Percentiles rank a stretch among this genome's conserved stretches.
Evolutionary conservation across 2,113 vertebrate genomes (phyloP).

Genomic region (Suncus etruscus): DNA sequence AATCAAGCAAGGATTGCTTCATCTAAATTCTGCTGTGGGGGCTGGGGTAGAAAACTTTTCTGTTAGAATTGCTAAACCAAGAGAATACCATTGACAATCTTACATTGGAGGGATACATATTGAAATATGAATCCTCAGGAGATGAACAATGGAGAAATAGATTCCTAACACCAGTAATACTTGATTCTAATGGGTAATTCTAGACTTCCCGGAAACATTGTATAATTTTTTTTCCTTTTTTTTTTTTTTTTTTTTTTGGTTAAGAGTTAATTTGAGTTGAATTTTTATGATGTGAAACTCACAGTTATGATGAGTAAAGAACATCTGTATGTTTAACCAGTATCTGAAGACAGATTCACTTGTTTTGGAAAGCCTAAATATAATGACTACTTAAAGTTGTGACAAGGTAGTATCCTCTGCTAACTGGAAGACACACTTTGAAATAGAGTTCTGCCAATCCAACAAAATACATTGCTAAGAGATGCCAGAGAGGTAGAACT

Average conservation of each 20-base stretch:
- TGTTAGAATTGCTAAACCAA: neutral
- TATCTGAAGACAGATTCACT: slow-evolving; percentile 1
- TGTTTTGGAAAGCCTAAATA: slow-evolving; percentile 6
- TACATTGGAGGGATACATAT: neutral
- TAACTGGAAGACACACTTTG: neutral
- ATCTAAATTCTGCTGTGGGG: no score
- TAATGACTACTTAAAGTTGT: neutral
- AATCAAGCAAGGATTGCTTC: no score
- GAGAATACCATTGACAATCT: neutral
- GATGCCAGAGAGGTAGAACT: no score
- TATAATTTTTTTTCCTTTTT: neutral
- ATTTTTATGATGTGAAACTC: neutral
- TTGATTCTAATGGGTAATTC: neutral
- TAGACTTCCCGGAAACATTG: neutral
- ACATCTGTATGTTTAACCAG: neutral
- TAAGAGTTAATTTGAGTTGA: slow-evolving; percentile 16
- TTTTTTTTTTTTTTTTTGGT: neutral
- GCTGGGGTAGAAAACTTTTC: neutral
- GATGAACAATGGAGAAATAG: neutral
- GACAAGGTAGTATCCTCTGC: neutral
- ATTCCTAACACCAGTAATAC: neutral
- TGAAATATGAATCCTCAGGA: neutral
- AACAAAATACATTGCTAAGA: neutral
- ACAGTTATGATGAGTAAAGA: neutral
- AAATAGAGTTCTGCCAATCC: slow-evolving; percentile 4